phyloP scores from a whole-genome alignment of 1,140 invertebrate genomes.

The Schmidtea mediterranea region DNA sequence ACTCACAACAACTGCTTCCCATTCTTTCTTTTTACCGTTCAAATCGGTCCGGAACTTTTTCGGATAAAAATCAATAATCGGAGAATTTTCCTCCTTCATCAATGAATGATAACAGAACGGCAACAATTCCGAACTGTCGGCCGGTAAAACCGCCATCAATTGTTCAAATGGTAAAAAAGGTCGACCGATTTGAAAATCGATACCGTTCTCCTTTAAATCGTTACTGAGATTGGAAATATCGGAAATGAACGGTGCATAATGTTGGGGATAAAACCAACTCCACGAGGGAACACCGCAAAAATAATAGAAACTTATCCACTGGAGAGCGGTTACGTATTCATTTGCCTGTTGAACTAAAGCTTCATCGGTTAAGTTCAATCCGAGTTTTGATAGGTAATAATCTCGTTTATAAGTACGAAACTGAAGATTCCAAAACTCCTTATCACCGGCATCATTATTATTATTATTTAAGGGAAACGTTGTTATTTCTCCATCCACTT shows the following conservation, averaged over 20 bases:
- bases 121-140: slow-evolving; percentile 44
- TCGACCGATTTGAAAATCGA: slow-evolving; percentile 47
- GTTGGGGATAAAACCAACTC: slow-evolving; percentile 45
- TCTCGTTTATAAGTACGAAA: too few relatives aligned
- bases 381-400: not conserved
- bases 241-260: slow-evolving; percentile 4
- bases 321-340: slow-evolving; percentile 56
- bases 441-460: too few relatives aligned
- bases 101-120: slow-evolving; percentile 35
- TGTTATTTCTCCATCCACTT: too few relatives aligned
- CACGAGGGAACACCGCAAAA: slow-evolving; percentile 79
- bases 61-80: slow-evolving; percentile 66
- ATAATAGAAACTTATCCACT: slow-evolving; percentile 88
- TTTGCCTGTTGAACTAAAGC: not conserved
- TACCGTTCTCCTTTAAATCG: slow-evolving; percentile 38
- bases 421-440: too few relatives aligned
- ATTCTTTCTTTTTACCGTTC: slow-evolving; percentile 74
- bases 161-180: slow-evolving; percentile 85
- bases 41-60: slow-evolving; percentile 46
- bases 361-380: not conserved
- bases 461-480: too few relatives aligned
- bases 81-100: slow-evolving; percentile 50
- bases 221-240: slow-evolving; percentile 39
- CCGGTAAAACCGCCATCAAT: slow-evolving; percentile 61
- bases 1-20: slow-evolving; percentile 85